These are phyloP conservation scores for Napeogenes sylphis DNA, from an alignment of 2,888 invertebrate species.

Conservation along the genomic window DNA sequence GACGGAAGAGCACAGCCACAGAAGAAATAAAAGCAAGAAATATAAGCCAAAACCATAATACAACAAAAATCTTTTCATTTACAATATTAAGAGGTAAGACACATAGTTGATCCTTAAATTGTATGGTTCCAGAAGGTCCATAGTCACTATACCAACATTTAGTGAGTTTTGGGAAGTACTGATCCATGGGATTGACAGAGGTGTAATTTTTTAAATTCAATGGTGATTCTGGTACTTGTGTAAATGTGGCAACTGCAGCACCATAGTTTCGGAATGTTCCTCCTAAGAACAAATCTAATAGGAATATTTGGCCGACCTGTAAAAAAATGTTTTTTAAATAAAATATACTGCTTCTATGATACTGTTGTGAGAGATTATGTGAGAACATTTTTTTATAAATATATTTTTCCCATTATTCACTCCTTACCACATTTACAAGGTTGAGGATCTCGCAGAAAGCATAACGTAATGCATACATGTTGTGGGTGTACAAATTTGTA, in stretches of 20 bases:
- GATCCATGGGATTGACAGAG: constrained; percentile 81
- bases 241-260: constrained; percentile 70
- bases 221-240: constrained; percentile 53
- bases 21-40: constrained; percentile 79
- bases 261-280: constrained; percentile 81
- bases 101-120: constrained; percentile 81
- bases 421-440: constrained; percentile 83
- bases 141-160: constrained; percentile 79
- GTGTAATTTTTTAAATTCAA: constrained; percentile 49
- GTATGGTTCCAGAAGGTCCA: constrained; percentile 78
- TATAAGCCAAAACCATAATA: constrained; percentile 86
- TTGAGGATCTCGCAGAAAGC: constrained; percentile 85
- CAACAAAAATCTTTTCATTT: constrained; percentile 87
- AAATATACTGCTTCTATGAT: background rate
- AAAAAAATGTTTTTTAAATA: constrained; percentile 31
- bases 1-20: constrained; percentile 81
- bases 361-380: no score
- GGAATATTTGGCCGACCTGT: constrained; percentile 82
- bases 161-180: constrained; percentile 82
- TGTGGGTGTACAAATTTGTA: constrained; percentile 77
- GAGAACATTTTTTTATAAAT: no score
- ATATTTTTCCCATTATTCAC: no score
- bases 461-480: constrained; percentile 81
- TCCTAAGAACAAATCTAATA: constrained; percentile 81
- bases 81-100: constrained; percentile 87